phyloP scores from a whole-genome alignment of 2,113 vertebrate species.

The Notarius lentiginosus region DNA sequence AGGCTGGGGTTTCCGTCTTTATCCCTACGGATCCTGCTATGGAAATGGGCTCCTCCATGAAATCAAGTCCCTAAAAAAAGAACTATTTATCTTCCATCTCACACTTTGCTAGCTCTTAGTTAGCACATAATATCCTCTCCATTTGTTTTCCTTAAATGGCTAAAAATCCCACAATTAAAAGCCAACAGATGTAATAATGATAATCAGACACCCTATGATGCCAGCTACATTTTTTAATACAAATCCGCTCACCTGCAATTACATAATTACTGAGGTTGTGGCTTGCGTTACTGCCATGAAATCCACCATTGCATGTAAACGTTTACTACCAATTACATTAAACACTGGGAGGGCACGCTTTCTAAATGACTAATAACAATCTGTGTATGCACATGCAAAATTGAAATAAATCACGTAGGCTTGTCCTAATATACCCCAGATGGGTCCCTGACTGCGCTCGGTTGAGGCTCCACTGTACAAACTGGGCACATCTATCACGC shows the following conservation, averaged over 20 bases:
- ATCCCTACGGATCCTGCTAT: slow-evolving; percentile 21
- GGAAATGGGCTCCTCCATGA: slow-evolving; percentile 27
- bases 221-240: background rate
- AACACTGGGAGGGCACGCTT: slow-evolving; percentile 33
- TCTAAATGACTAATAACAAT: slow-evolving; percentile 45
- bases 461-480: slow-evolving; percentile 19
- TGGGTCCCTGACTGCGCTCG: slow-evolving; percentile 39
- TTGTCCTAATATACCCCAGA: slow-evolving; percentile 44
- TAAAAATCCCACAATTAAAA: slow-evolving; percentile 42
- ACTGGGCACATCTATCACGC: slow-evolving; percentile 48
- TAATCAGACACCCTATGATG: slow-evolving; percentile 19
- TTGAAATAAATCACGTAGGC: slow-evolving; percentile 52
- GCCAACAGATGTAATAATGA: slow-evolving; percentile 43
- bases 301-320: slow-evolving; percentile 36
- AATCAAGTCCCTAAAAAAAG: slow-evolving; percentile 21
- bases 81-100: slow-evolving; percentile 29
- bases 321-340: slow-evolving; percentile 47
- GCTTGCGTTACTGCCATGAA: slow-evolving; percentile 12
- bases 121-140: slow-evolving; percentile 26
- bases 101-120: slow-evolving; percentile 15
- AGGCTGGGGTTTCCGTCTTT: slow-evolving; percentile 26
- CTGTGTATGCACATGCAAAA: slow-evolving; percentile 50
- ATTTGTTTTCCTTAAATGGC: slow-evolving; percentile 15
- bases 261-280: slow-evolving; percentile 20
- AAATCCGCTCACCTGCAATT: slow-evolving; percentile 27